Conservation (phyloP, 2,888 invertebrate genomes). For the Sialis lutaria region DNA sequence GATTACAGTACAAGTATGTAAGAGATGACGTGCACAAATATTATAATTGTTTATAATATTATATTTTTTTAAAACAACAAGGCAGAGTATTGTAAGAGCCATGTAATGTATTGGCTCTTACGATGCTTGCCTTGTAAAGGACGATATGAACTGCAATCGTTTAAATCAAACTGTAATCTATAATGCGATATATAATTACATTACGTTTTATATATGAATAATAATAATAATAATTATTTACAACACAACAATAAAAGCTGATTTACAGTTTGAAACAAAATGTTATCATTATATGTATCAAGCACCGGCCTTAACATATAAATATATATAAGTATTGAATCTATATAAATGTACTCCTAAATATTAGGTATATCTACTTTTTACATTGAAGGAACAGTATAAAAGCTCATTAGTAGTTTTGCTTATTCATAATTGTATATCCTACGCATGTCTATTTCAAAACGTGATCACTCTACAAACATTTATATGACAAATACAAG, state of each 20-base stretch:
- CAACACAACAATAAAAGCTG: not conserved
- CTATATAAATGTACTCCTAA: not conserved
- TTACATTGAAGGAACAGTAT: slow-evolving; percentile 3
- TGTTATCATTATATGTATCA: slow-evolving; percentile 5
- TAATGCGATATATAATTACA: not conserved
- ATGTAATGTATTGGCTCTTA: too few relatives aligned
- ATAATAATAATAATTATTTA: not conserved
- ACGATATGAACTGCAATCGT: too few relatives aligned
- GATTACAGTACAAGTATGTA: too few relatives aligned
- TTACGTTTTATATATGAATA: not conserved
- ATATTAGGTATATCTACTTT: slow-evolving; percentile 1
- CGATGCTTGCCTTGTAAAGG: too few relatives aligned
- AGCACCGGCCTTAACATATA: slow-evolving; percentile 10
- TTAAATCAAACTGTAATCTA: too few relatives aligned
- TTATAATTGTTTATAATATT: too few relatives aligned
- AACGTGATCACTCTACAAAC: too few relatives aligned
- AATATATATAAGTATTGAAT: not conserved
- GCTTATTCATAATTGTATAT: not conserved
- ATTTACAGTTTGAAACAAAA: not conserved
- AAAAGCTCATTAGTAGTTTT: slow-evolving; percentile 2
- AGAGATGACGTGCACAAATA: too few relatives aligned
- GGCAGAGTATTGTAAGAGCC: too few relatives aligned
- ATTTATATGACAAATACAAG: not conserved
- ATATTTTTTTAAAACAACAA: too few relatives aligned
- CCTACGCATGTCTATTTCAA: not conserved